Evolutionary conservation across 2,113 vertebrate genomes (phyloP).

Genomic region (Zosterops borbonicus): DNA sequence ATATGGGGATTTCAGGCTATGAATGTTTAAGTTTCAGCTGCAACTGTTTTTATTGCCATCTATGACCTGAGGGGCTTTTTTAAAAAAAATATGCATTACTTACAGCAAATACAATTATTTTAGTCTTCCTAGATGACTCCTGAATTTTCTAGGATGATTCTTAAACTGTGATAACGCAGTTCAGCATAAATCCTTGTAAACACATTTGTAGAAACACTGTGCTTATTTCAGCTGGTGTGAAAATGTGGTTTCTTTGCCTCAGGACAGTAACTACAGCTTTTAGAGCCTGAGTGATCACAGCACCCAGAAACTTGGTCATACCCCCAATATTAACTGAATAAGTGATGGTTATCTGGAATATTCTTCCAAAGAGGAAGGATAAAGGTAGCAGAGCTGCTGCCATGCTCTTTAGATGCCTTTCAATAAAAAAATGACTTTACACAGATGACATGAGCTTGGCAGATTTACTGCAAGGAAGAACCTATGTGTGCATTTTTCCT

Average conservation of each 20-base stretch:
- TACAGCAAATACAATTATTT: not conserved
- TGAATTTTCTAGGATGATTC: not conserved
- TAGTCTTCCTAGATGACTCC: not conserved
- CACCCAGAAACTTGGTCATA: not conserved
- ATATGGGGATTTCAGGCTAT: not conserved
- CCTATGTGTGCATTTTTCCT: not conserved
- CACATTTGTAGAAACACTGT: not conserved
- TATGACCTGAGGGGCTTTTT: not conserved
- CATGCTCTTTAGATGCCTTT: not conserved
- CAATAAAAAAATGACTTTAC: not conserved
- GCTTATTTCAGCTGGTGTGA: not conserved
- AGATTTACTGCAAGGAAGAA: not conserved
- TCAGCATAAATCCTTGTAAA: not conserved
- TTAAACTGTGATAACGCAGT: not conserved
- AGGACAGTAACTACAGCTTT: not conserved
- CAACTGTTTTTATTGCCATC: not conserved
- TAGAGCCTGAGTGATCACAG: not conserved
- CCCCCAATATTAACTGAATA: not conserved
- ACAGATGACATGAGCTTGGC: not conserved
- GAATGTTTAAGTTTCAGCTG: not conserved
- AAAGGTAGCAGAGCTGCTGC: not conserved
- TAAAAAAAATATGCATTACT: not conserved
- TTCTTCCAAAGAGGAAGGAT: not conserved
- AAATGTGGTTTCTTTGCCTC: not conserved
- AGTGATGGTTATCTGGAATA: not conserved